phyloP scores from a whole-genome alignment of 53 echinoderm and acorn worm genomes.

The Patiria pectinifera region DNA sequence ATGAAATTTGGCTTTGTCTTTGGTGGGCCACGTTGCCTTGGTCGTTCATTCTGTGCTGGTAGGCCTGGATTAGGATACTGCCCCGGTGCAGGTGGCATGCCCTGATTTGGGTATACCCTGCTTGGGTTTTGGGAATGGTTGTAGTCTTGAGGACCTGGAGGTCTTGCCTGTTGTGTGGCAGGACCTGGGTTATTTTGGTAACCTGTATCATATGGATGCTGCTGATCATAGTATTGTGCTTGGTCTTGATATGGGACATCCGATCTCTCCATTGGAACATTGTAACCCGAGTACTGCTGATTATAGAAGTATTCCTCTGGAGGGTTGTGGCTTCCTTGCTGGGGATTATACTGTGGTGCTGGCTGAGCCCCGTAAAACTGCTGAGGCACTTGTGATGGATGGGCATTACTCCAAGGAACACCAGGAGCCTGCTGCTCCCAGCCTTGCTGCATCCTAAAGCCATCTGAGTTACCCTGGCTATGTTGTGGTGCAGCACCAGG shows the following conservation, averaged over 20 bases:
- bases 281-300: conserved; percentile 23
- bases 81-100: conserved; percentile 18
- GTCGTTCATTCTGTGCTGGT: conserved; percentile 33
- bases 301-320: conserved; percentile 5
- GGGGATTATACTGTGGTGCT: neutral
- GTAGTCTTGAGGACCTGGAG: neutral
- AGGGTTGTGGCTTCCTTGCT: conserved; percentile 11
- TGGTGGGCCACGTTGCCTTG: conserved; percentile 51
- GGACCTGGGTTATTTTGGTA: conserved; percentile 30
- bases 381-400: conserved; percentile 24
- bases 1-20: conserved; percentile 80
- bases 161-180: neutral
- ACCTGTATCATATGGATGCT: conserved; percentile 1
- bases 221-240: conserved; percentile 42
- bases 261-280: neutral
- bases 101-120: conserved; percentile 32
- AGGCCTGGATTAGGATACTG: conserved; percentile 42
- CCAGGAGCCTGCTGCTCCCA: conserved; percentile 44
- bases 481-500: conserved; percentile 16
- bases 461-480: conserved; percentile 4
- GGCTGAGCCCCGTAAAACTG: conserved; percentile 26
- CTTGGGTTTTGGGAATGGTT: conserved; percentile 14
- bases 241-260: neutral
- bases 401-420: conserved; percentile 15
- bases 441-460: conserved; percentile 12